Base-by-base conservation (phyloP, 2,888 invertebrate species). In the Poecilus cupreus region DNA sequence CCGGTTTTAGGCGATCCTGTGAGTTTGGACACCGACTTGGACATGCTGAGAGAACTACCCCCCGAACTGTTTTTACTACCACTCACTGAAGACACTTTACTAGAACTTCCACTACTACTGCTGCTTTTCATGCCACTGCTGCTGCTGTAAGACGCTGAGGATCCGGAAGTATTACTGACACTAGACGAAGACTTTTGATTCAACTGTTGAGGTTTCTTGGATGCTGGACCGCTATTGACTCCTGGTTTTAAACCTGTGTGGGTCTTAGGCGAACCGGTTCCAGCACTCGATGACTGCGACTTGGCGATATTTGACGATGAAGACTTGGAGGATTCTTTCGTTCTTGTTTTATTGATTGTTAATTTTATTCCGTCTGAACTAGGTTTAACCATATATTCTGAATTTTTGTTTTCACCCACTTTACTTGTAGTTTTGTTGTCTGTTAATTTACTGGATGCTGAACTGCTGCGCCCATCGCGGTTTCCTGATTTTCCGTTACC, bases 311-410 rank as follows among this genome's bases (percentile, higher is more conserved):
- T 81, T 82, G 84, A 51, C 22, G 57, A 82, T 81, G 82, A 82
- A 77, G 90, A 89, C 46, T 88, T 88, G 18, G 92, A 92, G 0
- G 92, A 92, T 81, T 95, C 95, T 87, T 95, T 94, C 20, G 93
- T 92, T 85, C 94, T 91, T 0, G 97, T 96, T 90, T 97, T 97
- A 86, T 97, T 97, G 24, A 97, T 96, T 1, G 96, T 97, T 78
- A 97, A 93, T 88, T 97, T 97, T 90, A 97, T 96, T 2, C 96
- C 96, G 85, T 96, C 96, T 13, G 94, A 94, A 87, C 96, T 96
- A 16, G 95, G 95, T 87, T 97, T 97, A 0, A 97, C 96, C 94
- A 96, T 96, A 86, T 97, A 97, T 86, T 96, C 96, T 26, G 94
- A 94, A 87, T 94, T 94, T 89, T 94, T 94, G 82, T 89, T 91